A percentile compares a stretch with the other conserved stretches of the same genome.
phyloP scores from a whole-genome alignment of 2,113 vertebrate species.

The Ploceus nigricollis region DNA sequence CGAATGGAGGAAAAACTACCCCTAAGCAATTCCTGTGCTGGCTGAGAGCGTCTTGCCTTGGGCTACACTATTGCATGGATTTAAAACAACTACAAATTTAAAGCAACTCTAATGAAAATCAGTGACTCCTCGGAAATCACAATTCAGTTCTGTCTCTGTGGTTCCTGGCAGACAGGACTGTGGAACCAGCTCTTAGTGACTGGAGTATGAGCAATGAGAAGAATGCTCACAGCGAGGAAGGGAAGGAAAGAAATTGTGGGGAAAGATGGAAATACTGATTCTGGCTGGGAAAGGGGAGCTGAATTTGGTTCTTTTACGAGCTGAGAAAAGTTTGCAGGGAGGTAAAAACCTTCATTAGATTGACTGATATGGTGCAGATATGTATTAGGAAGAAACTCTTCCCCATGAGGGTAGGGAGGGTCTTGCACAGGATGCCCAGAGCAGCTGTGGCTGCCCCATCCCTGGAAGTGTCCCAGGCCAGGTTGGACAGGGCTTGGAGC shows the following conservation, averaged over 20 bases:
- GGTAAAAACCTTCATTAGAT: not conserved
- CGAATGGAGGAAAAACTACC: not conserved
- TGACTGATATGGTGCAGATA: not conserved
- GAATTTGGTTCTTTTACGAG: not conserved
- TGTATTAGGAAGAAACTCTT: not conserved
- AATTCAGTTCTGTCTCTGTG: not conserved
- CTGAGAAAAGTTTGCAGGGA: not conserved
- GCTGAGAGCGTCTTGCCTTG: not conserved
- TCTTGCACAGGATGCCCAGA: not conserved
- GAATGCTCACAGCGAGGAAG: not conserved
- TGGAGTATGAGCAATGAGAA: not conserved
- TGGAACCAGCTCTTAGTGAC: not conserved
- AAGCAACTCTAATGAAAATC: not conserved
- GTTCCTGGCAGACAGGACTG: not conserved
- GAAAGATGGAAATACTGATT: not conserved
- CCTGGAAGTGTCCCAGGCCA: not conserved
- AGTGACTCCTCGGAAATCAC: not conserved
- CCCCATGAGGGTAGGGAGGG: not conserved
- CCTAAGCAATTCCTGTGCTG: not conserved
- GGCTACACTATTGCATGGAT: not conserved
- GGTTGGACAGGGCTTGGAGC: rapidly evolving
- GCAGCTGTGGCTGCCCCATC: not conserved
- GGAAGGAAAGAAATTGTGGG: not conserved
- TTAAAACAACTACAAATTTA: not conserved
- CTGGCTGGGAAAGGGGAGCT: not conserved